A percentile compares a stretch with the other conserved stretches of the same genome.
Evolutionary conservation across 1,140 invertebrate genomes (phyloP).

Genomic region (Trinorchestia longiramus): DNA sequence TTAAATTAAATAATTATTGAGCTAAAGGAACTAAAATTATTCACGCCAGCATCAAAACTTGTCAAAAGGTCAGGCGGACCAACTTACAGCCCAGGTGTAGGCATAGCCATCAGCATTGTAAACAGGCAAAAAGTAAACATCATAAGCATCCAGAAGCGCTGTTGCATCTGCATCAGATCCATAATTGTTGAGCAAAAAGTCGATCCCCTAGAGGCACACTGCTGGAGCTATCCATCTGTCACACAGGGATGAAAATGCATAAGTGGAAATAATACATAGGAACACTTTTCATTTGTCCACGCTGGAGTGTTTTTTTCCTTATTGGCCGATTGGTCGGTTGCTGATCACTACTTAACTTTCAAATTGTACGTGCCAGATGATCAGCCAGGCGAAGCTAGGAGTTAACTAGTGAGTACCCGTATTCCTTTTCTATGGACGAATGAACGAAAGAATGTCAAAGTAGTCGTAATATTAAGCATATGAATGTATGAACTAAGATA

Average conservation of each 20-base stretch:
- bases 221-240: constrained; percentile 57
- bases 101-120: constrained; percentile 58
- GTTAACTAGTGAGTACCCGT: too few species aligned
- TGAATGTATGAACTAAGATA: too few species aligned
- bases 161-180: constrained; percentile 55
- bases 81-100: constrained; percentile 55
- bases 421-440: too few species aligned
- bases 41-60: neutral
- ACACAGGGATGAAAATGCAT: neutral
- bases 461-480: too few species aligned
- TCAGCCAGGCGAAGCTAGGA: neutral
- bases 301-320: neutral
- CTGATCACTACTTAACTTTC: neutral
- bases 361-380: neutral
- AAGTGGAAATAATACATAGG: neutral
- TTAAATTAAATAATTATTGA: neutral
- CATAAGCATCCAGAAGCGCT: constrained; percentile 52
- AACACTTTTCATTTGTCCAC: neutral
- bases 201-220: constrained; percentile 54
- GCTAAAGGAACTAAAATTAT: neutral
- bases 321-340: neutral
- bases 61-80: neutral
- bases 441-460: too few species aligned
- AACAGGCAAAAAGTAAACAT: constrained; percentile 57
- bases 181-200: constrained; percentile 47